phyloP scores from a whole-genome alignment of 2,113 vertebrate species.

The Oncorhynchus kisutch region DNA sequence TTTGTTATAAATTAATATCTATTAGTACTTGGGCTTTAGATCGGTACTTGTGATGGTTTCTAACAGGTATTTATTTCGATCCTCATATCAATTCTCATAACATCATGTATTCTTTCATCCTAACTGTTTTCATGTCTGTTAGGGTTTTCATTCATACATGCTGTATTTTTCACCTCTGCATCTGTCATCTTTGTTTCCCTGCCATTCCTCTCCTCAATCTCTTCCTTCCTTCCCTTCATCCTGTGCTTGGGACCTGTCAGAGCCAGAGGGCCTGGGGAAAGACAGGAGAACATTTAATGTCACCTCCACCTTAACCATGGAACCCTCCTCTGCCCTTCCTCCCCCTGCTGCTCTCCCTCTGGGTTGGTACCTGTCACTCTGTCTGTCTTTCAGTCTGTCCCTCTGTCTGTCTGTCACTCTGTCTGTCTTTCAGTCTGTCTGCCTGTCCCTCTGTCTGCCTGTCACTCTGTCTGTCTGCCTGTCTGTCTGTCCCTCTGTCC shows the following conservation, averaged over 20 bases:
- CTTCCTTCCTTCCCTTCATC: neutral
- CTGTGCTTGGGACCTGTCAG: constrained; percentile 12
- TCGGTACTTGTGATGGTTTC: neutral
- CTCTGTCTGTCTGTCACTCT: neutral
- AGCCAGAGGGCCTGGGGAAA: constrained; percentile 42
- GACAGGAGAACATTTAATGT: constrained; percentile 66
- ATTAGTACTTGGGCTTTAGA: too few relatives aligned
- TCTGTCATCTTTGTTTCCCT: constrained; percentile 10
- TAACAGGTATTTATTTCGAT: neutral
- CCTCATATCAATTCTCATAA: neutral
- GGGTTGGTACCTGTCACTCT: neutral
- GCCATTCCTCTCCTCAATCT: neutral
- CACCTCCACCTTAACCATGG: constrained; percentile 66
- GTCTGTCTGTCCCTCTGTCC: too few relatives aligned
- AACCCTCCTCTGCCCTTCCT: constrained; percentile 52
- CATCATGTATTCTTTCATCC: neutral
- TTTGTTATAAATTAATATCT: too few relatives aligned
- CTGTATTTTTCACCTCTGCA: constrained; percentile 4
- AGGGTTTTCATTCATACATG: neutral
- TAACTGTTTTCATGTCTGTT: neutral
- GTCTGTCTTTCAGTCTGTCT: neutral
- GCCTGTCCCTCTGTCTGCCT: neutral
- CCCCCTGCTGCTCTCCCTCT: constrained; percentile 6
- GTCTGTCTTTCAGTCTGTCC: neutral
- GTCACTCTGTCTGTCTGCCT: too few relatives aligned